Percentiles rank a stretch among this genome's conserved stretches.
phyloP scores from a whole-genome alignment of 2,888 invertebrate genomes.

The Bhutanitis thaidina region DNA sequence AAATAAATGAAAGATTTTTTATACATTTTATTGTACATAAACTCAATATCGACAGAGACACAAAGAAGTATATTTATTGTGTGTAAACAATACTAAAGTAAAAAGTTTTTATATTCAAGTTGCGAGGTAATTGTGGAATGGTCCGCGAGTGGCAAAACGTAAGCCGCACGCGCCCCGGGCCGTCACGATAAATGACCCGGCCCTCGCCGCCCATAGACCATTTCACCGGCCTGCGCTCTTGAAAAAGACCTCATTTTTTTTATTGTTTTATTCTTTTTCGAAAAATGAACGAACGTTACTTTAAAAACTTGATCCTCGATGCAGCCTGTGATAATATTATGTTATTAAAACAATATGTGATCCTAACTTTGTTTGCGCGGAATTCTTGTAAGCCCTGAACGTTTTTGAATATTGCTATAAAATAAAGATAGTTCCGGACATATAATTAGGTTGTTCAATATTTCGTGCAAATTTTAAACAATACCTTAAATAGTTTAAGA shows the following conservation, averaged over 20 bases:
- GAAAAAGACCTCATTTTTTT: slow-evolving; percentile 48
- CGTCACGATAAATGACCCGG: slow-evolving; percentile 68
- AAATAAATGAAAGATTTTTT: too few relatives aligned
- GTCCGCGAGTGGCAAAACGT: slow-evolving; percentile 55
- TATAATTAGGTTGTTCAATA: too few relatives aligned
- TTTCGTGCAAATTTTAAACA: too few relatives aligned
- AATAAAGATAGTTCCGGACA: too few relatives aligned
- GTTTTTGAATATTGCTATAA: too few relatives aligned
- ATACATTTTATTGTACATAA: too few relatives aligned
- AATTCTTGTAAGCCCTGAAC: too few relatives aligned
- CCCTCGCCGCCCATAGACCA: slow-evolving; percentile 63
- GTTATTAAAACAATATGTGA: not conserved
- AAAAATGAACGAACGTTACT: slow-evolving; percentile 28
- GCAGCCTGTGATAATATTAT: slow-evolving; percentile 24
- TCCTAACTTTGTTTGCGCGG: too few relatives aligned
- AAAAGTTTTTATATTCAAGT: slow-evolving; percentile 17
- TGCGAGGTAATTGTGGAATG: slow-evolving; percentile 32
- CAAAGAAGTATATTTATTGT: not conserved
- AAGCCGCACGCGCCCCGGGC: slow-evolving; percentile 59
- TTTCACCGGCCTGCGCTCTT: slow-evolving; percentile 58
- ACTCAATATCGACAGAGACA: too few relatives aligned
- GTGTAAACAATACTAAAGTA: slow-evolving; percentile 21
- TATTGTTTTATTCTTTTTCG: slow-evolving; percentile 35
- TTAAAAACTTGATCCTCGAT: slow-evolving; percentile 17
- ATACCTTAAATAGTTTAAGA: too few relatives aligned